Evolutionary conservation across 2,113 vertebrate species (phyloP).

Genomic region (Colinus virginianus): DNA sequence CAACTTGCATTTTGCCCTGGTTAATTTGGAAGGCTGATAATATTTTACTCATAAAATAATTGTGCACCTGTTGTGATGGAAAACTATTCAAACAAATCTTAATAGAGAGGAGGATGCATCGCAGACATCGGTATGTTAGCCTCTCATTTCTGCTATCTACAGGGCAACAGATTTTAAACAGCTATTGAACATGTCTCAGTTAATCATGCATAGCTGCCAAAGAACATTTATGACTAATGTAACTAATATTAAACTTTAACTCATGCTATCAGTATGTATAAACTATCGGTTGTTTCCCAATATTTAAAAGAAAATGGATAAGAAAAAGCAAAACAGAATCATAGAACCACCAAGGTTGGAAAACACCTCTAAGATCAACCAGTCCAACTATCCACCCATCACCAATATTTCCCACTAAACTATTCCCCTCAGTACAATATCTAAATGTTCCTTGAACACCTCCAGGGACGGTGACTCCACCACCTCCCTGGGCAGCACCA

Average conservation of each 20-base stretch:
- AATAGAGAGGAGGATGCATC: constrained; percentile 71
- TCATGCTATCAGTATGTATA: too few species aligned
- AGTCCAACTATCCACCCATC: too few species aligned
- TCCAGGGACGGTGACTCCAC: too few species aligned
- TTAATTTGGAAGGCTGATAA: constrained; percentile 86
- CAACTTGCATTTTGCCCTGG: constrained; percentile 84
- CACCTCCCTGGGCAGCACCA: too few species aligned
- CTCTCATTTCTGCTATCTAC: constrained; percentile 49
- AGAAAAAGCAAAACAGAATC: not conserved
- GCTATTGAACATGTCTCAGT: constrained; percentile 3
- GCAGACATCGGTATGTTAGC: constrained; percentile 61
- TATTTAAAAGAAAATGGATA: not conserved
- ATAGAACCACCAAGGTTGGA: too few species aligned
- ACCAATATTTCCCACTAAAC: too few species aligned
- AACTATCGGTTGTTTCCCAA: not conserved
- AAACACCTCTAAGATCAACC: too few species aligned
- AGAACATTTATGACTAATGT: constrained; percentile 7
- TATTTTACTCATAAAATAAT: constrained; percentile 88
- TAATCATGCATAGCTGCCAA: not conserved
- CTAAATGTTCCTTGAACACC: too few species aligned
- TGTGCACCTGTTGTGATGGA: constrained; percentile 86
- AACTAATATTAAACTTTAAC: not conserved
- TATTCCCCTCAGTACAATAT: too few species aligned
- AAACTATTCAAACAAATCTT: constrained; percentile 83
- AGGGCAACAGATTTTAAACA: constrained; percentile 59